These are phyloP conservation scores for Linepithema humile DNA, from an alignment of 1,140 invertebrate species.

Conservation along the genomic window DNA sequence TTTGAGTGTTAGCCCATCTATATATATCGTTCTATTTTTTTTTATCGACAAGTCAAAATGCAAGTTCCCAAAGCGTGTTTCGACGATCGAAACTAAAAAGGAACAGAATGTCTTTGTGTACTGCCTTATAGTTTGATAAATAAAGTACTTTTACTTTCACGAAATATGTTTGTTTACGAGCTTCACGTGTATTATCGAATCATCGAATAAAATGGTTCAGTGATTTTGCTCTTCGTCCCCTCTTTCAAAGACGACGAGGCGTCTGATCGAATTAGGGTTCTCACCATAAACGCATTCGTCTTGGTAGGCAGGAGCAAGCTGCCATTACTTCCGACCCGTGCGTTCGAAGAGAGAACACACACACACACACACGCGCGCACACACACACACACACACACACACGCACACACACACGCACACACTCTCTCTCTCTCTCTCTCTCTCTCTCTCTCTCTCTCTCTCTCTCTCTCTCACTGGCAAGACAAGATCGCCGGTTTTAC, in stretches of 20 bases:
- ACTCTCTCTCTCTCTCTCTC: too few species aligned
- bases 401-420: too few species aligned
- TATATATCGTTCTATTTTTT: too few species aligned
- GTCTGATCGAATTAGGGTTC: slow-evolving; percentile 25
- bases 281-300: not conserved
- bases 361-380: too few species aligned
- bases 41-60: too few species aligned
- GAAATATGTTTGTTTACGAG: not conserved
- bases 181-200: not conserved
- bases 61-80: not conserved
- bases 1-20: too few species aligned
- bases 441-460: too few species aligned
- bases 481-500: slow-evolving; percentile 28
- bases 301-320: not conserved
- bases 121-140: not conserved
- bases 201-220: not conserved
- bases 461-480: not conserved
- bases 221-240: not conserved
- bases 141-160: not conserved
- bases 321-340: slow-evolving; percentile 11
- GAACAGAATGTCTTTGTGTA: not conserved
- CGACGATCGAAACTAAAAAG: not conserved
- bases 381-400: too few species aligned
- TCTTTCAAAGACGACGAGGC: not conserved
- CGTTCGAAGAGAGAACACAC: slow-evolving; percentile 7